Evolutionary conservation across 2,888 invertebrate genomes (phyloP), one percentile per base, ranked within the genome.

Genomic region (Clitarchus hookeri): DNA sequence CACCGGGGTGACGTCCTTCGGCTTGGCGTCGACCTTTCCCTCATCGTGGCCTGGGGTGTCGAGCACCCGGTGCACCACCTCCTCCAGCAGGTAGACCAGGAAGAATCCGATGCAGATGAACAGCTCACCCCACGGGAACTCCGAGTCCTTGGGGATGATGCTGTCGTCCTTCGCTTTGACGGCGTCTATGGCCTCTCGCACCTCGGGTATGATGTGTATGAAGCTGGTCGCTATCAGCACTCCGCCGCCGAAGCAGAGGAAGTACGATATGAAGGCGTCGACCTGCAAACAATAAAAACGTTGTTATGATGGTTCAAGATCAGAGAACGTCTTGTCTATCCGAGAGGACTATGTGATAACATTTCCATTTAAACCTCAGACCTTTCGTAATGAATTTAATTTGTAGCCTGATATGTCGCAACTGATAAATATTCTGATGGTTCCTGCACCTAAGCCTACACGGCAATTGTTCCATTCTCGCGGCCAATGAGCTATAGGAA

Each of bases 181-280:
- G 53, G 90, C 89, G 82, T 91, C 90, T 86, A 93, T 90, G 13
- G 92, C 91, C 84, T 91, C 91, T 86, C 92, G 91, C 3, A 93
- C 93, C 89, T 93, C 93, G 1, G 93, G 93, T 89, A 93, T 92
- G 92, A 94, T 92, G 89, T 94, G 93, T n/a, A 93, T 90, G 88
- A 94, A 93, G 87, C 93, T 93, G 2, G 93, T 93, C 53, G 93
- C 93, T 86, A 94, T 91, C n/a, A 94, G 90, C 6, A 93, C 93
- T 13, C 94, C 94, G 13, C 93, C 93, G 27, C 93, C 93, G 88
- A 94, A 93, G 83, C 92, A 92, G 86, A 91, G 88, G 78, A 90
- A 88, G 44, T 89, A 87, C 12, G 89, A 89, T 26, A 90, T 89
- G 54, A 88, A 87, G 78, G 87, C 84, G 27, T 89, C 89, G 77